Percentiles rank a stretch among this genome's conserved stretches.
Conservation (phyloP, 2,888 invertebrate species). For the Chesias legatella region DNA sequence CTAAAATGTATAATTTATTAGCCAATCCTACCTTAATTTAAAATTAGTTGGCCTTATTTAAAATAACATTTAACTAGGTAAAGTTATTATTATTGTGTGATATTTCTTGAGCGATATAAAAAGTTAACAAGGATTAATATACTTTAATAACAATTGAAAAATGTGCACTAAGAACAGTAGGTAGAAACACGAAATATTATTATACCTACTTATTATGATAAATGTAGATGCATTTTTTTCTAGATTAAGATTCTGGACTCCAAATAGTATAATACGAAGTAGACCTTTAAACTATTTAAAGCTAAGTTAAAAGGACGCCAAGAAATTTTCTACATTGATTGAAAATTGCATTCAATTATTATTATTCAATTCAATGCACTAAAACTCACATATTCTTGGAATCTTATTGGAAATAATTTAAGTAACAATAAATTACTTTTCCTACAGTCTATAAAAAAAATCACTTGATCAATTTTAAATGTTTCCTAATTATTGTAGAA, state of each 20-base stretch:
- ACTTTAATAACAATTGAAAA: constrained; percentile 19
- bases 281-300: constrained; percentile 66
- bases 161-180: constrained; percentile 18
- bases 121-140: constrained; percentile 21
- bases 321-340: constrained; percentile 44
- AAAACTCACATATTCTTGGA: constrained; percentile 59
- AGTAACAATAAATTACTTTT: constrained; percentile 77
- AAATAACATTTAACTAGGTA: constrained; percentile 18
- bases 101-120: constrained; percentile 22
- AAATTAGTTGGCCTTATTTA: constrained; percentile 20
- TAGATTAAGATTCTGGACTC: constrained; percentile 14
- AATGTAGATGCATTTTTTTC: constrained; percentile 10
- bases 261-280: constrained; percentile 32
- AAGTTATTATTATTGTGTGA: constrained; percentile 21
- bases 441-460: constrained; percentile 73
- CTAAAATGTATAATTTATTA: constrained; percentile 27
- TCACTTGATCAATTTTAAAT: constrained; percentile 61
- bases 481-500: constrained; percentile 39
- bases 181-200: constrained; percentile 13
- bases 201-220: constrained; percentile 15
- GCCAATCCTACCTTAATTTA: constrained; percentile 26
- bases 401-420: constrained; percentile 72
- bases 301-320: constrained; percentile 68
- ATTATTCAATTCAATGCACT: constrained; percentile 38
- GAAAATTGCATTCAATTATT: constrained; percentile 48